Conservation (phyloP, 2,113 vertebrate genomes). For the Pitta sordida region DNA sequence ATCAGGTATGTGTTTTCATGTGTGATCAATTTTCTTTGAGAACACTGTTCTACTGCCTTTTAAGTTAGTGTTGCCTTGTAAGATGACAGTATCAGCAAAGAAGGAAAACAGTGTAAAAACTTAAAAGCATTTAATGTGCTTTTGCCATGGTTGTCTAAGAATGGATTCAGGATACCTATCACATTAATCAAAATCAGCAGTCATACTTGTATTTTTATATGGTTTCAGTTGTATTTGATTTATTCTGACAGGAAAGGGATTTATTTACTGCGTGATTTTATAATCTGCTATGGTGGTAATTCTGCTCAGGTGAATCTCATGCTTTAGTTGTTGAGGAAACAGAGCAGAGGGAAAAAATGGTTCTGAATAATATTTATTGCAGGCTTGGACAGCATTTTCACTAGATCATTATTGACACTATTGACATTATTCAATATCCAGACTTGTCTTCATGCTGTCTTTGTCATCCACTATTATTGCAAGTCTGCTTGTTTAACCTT, state of each 20-base stretch:
- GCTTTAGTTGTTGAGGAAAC: not conserved
- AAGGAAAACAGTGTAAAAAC: not conserved
- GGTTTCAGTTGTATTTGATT: not conserved
- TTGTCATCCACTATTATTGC: not conserved
- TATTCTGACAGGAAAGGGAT: not conserved
- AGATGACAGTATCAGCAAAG: not conserved
- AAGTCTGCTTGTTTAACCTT: not conserved
- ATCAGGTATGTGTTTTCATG: slow-evolving; percentile 70
- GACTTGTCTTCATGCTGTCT: not conserved
- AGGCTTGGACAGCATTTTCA: not conserved
- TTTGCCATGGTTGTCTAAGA: not conserved
- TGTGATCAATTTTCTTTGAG: not conserved
- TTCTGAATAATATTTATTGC: not conserved
- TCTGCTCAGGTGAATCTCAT: not conserved
- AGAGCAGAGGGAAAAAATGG: not conserved
- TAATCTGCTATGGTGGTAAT: not conserved
- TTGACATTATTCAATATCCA: not conserved
- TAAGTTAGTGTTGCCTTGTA: not conserved
- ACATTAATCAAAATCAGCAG: not conserved
- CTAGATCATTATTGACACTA: not conserved
- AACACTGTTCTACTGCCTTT: not conserved
- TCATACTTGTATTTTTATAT: not conserved
- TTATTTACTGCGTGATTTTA: not conserved
- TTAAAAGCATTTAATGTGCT: not conserved
- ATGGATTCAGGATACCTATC: not conserved